These are phyloP conservation scores for Phrynosoma blainvillii DNA, from an alignment of 2,113 vertebrate genomes.

Conservation along the genomic window DNA sequence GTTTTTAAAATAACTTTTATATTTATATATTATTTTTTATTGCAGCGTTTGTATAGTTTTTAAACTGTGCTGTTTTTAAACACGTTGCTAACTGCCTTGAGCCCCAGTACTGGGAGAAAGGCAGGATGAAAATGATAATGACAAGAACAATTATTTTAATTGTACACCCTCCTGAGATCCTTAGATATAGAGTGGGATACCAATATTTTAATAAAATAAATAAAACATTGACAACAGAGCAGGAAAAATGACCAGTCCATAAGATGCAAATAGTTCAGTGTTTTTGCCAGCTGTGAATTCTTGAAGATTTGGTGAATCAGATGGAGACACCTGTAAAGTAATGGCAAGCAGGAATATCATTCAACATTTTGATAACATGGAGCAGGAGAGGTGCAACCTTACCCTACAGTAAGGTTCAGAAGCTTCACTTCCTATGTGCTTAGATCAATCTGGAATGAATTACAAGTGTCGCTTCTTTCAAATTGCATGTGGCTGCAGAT, in stretches of 20 bases:
- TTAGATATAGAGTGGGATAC: no score
- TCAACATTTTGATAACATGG: neutral
- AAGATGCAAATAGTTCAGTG: neutral
- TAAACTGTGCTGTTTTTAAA: no score
- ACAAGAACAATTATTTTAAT: no score
- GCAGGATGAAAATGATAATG: no score
- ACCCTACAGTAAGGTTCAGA: no score
- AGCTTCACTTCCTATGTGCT: fast-evolving
- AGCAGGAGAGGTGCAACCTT: neutral
- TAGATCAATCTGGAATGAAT: neutral
- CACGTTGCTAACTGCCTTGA: no score
- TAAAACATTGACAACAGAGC: neutral
- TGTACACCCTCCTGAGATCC: no score
- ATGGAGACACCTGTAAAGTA: no score
- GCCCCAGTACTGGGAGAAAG: no score
- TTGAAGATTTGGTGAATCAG: neutral
- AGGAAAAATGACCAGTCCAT: neutral
- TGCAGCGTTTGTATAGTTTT: no score
- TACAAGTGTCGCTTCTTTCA: neutral
- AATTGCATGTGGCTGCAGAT: neutral
- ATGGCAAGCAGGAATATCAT: neutral
- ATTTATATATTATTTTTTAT: no score
- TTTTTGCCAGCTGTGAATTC: neutral
- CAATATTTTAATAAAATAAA: neutral
- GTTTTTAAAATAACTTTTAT: no score